Base-by-base conservation (phyloP, 2,113 vertebrate genomes). In the Menidia beryllina region DNA sequence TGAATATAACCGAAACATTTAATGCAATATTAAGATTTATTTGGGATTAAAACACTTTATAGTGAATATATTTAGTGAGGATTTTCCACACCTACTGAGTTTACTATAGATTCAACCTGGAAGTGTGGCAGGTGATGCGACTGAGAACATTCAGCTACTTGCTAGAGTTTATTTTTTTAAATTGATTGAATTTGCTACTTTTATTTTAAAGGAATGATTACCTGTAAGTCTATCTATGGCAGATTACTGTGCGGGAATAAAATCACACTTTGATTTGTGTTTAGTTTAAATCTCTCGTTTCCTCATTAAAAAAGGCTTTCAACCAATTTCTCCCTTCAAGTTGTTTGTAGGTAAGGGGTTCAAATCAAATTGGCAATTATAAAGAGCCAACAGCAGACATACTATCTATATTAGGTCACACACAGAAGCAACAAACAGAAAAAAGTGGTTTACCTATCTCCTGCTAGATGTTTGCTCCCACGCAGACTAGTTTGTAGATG, bases 361-460 rank as follows among this genome's bases (percentile, higher is more conserved):
- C 60, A 52, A 58, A 63, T 24, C 51, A 55, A 53, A 27, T 43
- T 66, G 23, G 45, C 69, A 65, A 30, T 61, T 14, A 38, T 25
- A 26, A 48, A 68, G 23, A 60, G 57, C n/a, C 23, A 34, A 51
- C 11, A 19, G 5, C 43, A 69, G 66, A 66, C 47, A 61, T 39
- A 12, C 38, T 39, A 24, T 14, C 56, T 52, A 48, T 23, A 72
- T 39, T 47, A 47, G n/a, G 15, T 59, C 43, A 23, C 52, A 61
- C 39, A 51, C 21, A 13, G 5, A 71, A 6, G 1, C 30, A 34
- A 63, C 57, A 81, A 62, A 83, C n/a, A 25, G 36, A 74, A 27
- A 79, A 72, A 53, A 82, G 27, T 38, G 34, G 8, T 72, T 89
- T 86, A 88, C 84, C 88, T 91, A 75, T 85, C 30, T 66, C 14